A percentile compares a stretch with the other conserved stretches of the same genome.
Conservation (phyloP, 2,113 vertebrate species). For the Clinocottus analis region DNA sequence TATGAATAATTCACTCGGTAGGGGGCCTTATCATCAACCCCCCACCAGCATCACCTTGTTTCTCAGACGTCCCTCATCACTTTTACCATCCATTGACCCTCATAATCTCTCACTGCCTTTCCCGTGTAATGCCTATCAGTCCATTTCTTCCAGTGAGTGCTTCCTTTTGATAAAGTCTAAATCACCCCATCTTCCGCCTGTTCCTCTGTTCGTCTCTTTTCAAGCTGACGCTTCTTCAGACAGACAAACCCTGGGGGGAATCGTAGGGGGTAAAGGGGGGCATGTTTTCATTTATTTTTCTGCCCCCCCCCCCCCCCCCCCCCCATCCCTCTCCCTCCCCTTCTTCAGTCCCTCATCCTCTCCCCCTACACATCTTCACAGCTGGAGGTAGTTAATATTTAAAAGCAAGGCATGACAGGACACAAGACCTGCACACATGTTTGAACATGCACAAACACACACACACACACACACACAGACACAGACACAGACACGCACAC, state of each 20-base stretch:
- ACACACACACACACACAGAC: constrained; percentile 16
- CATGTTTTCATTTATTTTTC: constrained; percentile 82
- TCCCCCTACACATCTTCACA: constrained; percentile 81
- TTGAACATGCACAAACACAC: constrained; percentile 41
- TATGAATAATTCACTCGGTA: constrained; percentile 85
- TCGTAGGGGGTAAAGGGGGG: constrained; percentile 64
- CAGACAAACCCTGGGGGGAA: constrained; percentile 75
- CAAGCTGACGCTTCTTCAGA: constrained; percentile 63
- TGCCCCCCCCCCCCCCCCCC: constrained; percentile 53
- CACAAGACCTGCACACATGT: constrained; percentile 65
- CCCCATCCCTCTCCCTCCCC: constrained; percentile 54
- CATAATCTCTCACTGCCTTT: constrained; percentile 41
- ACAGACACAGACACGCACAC: constrained; percentile 16
- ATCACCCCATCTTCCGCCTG: constrained; percentile 19
- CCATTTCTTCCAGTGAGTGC: constrained; percentile 33
- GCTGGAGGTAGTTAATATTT: constrained; percentile 85
- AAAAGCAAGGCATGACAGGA: constrained; percentile 79
- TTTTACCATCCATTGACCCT: constrained; percentile 61
- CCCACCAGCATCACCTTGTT: constrained; percentile 66
- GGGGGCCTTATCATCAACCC: constrained; percentile 73
- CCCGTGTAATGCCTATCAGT: constrained; percentile 25
- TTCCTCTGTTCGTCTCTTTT: constrained; percentile 48
- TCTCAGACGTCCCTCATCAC: constrained; percentile 37
- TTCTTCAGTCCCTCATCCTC: constrained; percentile 51
- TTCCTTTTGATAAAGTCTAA: constrained; percentile 43